Percentiles rank a stretch among this genome's conserved stretches.
Evolutionary conservation across 2,797 vertebrate species (phyloP).

Genomic region (Holocentrus rufus): DNA sequence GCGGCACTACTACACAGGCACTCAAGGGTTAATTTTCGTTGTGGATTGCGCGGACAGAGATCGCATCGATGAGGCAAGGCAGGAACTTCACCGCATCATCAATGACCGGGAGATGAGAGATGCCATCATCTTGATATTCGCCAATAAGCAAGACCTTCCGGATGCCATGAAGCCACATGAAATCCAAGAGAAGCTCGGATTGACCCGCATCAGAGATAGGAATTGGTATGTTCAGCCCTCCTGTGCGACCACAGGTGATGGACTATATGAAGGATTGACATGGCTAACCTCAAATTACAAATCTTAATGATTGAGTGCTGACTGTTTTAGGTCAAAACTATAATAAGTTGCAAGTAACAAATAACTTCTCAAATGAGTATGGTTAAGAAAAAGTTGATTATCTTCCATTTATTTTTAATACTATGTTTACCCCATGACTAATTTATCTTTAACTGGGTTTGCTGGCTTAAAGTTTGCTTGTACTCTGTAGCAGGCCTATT

Average conservation of each 20-base stretch:
- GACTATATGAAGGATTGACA: conserved; percentile 99
- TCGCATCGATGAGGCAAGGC: conserved; percentile 97
- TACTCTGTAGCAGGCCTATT: conserved; percentile 76
- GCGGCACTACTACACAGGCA: conserved; percentile 99
- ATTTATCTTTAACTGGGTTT: conserved; percentile 83
- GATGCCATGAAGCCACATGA: conserved; percentile 99
- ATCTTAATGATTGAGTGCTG: conserved; percentile 93
- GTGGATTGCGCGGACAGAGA: conserved; percentile 99
- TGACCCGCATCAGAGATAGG: conserved; percentile 99
- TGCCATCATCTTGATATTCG: conserved; percentile 99
- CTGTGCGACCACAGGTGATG: conserved; percentile 97
- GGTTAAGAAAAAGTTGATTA: conserved; percentile 83
- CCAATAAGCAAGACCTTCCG: conserved; percentile 99
- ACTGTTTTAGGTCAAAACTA: conserved; percentile 87
- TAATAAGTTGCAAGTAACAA: conserved; percentile 82
- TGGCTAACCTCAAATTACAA: conserved; percentile 99
- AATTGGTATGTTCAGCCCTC: conserved; percentile 99
- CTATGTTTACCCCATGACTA: conserved; percentile 80
- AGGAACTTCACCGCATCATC: conserved; percentile 99
- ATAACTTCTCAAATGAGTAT: conserved; percentile 86
- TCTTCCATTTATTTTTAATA: conserved; percentile 85
- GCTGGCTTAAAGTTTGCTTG: conserved; percentile 81
- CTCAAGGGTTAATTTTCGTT: conserved; percentile 98
- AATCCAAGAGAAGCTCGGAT: conserved; percentile 99
- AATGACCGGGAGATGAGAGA: conserved; percentile 99